These are phyloP conservation scores for Sesia apiformis DNA, from an alignment of 2,888 invertebrate genomes.

Conservation along the genomic window DNA sequence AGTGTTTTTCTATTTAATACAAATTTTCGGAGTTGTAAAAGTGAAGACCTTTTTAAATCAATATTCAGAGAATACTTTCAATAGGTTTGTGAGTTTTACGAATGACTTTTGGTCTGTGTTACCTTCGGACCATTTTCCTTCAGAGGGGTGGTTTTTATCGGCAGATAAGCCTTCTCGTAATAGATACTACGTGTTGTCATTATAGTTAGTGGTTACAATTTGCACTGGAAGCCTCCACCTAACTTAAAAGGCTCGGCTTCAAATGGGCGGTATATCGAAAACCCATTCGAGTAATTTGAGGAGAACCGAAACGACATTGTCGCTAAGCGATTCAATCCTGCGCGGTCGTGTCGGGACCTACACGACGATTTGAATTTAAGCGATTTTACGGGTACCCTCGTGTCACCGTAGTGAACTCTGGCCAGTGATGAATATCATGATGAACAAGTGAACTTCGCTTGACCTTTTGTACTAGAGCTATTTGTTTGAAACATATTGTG, in stretches of 20 bases:
- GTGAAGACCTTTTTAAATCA: too few relatives aligned
- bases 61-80: too few relatives aligned
- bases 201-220: conserved; percentile 36
- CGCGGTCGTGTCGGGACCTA: conserved; percentile 42
- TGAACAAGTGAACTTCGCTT: too few relatives aligned
- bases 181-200: conserved; percentile 25
- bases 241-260: conserved; percentile 41
- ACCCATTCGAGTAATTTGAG: conserved; percentile 65
- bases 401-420: background rate
- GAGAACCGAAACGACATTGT: conserved; percentile 55
- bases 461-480: too few relatives aligned
- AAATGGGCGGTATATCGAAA: conserved; percentile 60
- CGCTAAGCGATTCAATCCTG: conserved; percentile 63
- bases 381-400: conserved; percentile 27
- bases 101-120: too few relatives aligned
- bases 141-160: background rate
- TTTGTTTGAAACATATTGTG: too few relatives aligned
- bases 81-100: too few relatives aligned
- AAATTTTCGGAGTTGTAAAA: too few relatives aligned
- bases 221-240: conserved; percentile 28
- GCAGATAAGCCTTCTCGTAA: conserved; percentile 6
- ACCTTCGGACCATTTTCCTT: too few relatives aligned
- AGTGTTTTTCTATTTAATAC: too few relatives aligned
- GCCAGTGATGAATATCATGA: background rate
- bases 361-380: conserved; percentile 53